phyloP scores from a whole-genome alignment of 1,140 invertebrate species.

The Pogonus chalceus region DNA sequence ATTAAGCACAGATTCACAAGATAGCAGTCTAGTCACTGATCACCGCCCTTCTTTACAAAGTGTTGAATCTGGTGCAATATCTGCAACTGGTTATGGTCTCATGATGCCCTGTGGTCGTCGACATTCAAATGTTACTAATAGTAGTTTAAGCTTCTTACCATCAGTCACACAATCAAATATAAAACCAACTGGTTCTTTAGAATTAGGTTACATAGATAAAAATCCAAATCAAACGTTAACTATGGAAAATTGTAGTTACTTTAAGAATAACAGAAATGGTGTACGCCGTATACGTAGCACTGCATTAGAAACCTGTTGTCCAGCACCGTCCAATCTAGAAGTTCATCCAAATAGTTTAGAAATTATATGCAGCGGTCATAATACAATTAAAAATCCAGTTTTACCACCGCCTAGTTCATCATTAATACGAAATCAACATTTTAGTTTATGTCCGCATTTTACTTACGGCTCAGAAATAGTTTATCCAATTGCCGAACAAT shows the following conservation, averaged over 20 bases:
- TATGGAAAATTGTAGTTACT: constrained; percentile 29
- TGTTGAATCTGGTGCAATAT: constrained; percentile 34
- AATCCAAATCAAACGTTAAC: constrained; percentile 29
- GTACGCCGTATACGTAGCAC: constrained; percentile 55
- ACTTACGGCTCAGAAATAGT: constrained; percentile 67
- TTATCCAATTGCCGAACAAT: constrained; percentile 74
- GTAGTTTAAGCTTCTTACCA: constrained; percentile 39
- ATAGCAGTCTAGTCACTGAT: constrained; percentile 36
- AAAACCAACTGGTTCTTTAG: constrained; percentile 32
- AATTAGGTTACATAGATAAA: constrained; percentile 31
- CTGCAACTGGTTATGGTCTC: constrained; percentile 22
- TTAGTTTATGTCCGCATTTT: constrained; percentile 55
- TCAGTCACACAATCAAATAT: constrained; percentile 25
- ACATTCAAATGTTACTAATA: constrained; percentile 53
- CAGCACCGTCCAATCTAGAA: constrained; percentile 49
- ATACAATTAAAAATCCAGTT: constrained; percentile 46
- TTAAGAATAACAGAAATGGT: constrained; percentile 23
- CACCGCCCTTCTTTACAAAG: constrained; percentile 35
- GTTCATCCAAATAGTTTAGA: constrained; percentile 58
- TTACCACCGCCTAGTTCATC: constrained; percentile 52
- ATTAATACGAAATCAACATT: constrained; percentile 51
- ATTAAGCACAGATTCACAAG: constrained; percentile 39
- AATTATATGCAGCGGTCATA: constrained; percentile 50
- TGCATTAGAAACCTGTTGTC: constrained; percentile 53
- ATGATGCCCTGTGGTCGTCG: constrained; percentile 36